Evolutionary conservation across 30 jellyfish, hydroid and myxozoan species (phyloP).

Genomic region (Catostylus mosaicus): DNA sequence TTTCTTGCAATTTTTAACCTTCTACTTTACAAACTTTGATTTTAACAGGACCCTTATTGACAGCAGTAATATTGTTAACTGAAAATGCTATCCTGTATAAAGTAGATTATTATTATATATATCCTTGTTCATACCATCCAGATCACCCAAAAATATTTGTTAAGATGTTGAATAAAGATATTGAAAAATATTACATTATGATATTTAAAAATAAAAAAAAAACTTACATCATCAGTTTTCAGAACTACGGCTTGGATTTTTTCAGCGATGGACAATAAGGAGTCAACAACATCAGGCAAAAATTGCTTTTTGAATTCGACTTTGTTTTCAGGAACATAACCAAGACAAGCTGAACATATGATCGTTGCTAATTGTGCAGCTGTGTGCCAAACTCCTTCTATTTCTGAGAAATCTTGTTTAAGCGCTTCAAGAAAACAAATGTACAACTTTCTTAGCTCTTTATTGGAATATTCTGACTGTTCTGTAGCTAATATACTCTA

Average conservation of each 20-base stretch:
- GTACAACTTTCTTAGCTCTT: too few species aligned
- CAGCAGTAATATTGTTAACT: too few species aligned
- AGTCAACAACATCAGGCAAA: slow-evolving; percentile 66
- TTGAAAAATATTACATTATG: neutral
- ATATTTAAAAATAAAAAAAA: neutral
- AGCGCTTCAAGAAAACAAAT: slow-evolving; percentile 31
- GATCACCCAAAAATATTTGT: too few species aligned
- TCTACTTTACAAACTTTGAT: too few species aligned
- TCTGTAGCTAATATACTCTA: too few species aligned
- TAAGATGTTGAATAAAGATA: neutral
- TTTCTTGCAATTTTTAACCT: too few species aligned
- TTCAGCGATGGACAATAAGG: slow-evolving; percentile 50
- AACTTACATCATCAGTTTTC: slow-evolving; percentile 40
- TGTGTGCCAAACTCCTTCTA: slow-evolving; percentile 58
- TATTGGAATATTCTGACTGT: too few species aligned
- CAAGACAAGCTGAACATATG: slow-evolving; percentile 72
- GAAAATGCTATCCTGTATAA: too few species aligned
- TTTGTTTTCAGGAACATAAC: slow-evolving; percentile 58
- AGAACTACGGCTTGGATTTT: slow-evolving; percentile 43
- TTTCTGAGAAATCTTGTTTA: slow-evolving; percentile 51
- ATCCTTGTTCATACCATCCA: too few species aligned
- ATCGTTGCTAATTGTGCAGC: slow-evolving; percentile 65
- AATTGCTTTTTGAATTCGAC: slow-evolving; percentile 58
- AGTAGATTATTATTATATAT: too few species aligned
- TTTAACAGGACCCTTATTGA: too few species aligned